Evolutionary conservation across 2,113 vertebrate genomes (phyloP), one percentile per base, ranked within the genome.

Genomic region (Athene noctua): DNA sequence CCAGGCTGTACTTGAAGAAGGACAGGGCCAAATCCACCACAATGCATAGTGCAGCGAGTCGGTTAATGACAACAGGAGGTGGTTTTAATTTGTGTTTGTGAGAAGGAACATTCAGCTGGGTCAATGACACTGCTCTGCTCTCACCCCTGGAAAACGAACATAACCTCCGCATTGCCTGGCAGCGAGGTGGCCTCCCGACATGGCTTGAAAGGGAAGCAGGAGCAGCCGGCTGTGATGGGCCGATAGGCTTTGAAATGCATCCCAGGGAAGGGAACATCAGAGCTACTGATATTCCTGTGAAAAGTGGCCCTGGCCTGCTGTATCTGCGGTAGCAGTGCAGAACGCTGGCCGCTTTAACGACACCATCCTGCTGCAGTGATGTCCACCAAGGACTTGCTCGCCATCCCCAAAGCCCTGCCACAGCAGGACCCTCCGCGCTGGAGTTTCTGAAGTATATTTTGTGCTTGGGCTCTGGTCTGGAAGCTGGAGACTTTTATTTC

Each of bases 31-130:
- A 80, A 83, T 74, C 79, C 34, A 44, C 26, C 32, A 22, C 16
- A 5, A 0, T 13, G 34, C 29, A 15, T 0, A 2, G 79, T 36
- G 68, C 74, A 71, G 63, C 0, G 0, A 82, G 20, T 15, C 2
- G 0, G 27, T 54, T 80, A 59, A 78, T 92, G 90, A n/a, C 94
- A 80, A 10, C 81, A 19, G 90, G 87, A 79, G 88, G 66, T 93
- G 90, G 51, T 44, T 96, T 95, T 95, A 94, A 95, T 93, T 95
- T 1, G 2, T 92, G 71, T 92, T 94, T 92, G 21, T 78, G 54
- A 30, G 92, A 34, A 51, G 87, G 67, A 73, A 77, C 38, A 23
- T 73, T 94, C 85, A 63, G 17, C 78, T 91, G 82, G 71, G 92
- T 95, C 85, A 32, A 16, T 80, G 96, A 93, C 79, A 86, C n/a